Conservation (phyloP, 2,113 vertebrate genomes). For the Menidia beryllina region DNA sequence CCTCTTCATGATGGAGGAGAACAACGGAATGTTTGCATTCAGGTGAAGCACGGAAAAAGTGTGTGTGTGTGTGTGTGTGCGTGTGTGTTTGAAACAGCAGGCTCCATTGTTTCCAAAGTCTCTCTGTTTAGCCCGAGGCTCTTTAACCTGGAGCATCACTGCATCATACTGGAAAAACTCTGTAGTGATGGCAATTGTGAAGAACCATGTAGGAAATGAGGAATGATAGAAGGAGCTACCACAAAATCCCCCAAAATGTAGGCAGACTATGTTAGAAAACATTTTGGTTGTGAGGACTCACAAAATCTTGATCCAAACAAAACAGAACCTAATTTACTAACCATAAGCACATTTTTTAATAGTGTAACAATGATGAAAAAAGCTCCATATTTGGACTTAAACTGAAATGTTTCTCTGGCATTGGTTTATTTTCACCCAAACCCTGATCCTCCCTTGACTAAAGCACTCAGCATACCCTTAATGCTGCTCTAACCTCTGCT, state of each 20-base stretch:
- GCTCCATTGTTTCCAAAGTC: neutral
- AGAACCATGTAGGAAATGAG: too few relatives aligned
- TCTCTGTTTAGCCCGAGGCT: neutral
- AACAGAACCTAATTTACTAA: neutral
- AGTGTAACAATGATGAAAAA: neutral
- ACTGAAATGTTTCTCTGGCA: neutral
- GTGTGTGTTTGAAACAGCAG: neutral
- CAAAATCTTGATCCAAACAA: constrained; percentile 4
- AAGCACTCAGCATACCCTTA: too few relatives aligned
- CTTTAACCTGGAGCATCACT: neutral
- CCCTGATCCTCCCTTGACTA: neutral
- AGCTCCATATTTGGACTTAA: neutral
- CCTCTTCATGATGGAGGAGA: neutral
- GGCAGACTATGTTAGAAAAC: neutral
- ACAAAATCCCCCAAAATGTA: neutral
- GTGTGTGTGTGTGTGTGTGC: neutral
- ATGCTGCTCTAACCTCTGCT: neutral
- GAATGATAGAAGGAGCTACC: neutral
- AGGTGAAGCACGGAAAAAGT: neutral
- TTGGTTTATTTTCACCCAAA: neutral
- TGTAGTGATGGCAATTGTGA: too few relatives aligned
- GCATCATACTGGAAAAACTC: neutral
- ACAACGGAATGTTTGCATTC: neutral
- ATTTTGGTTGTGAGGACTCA: neutral
- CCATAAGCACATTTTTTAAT: neutral